These are phyloP conservation scores for Poecilia velifera DNA, from an alignment of 2,797 vertebrate genomes.

Conservation along the genomic window DNA sequence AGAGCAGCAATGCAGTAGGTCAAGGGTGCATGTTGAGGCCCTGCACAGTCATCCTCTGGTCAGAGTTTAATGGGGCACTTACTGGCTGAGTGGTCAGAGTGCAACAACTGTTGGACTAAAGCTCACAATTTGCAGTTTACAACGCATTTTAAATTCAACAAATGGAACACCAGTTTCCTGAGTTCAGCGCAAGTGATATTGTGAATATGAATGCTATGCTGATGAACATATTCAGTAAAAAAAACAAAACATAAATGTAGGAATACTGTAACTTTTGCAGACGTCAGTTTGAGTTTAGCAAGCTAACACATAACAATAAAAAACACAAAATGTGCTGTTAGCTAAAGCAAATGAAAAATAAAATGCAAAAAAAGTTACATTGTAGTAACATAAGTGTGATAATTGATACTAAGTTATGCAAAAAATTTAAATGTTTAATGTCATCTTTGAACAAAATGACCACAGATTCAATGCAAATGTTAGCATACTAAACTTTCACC, in stretches of 20 bases:
- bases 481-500: background rate
- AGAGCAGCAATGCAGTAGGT: slow-evolving; percentile 41
- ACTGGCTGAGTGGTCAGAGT: slow-evolving; percentile 8
- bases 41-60: slow-evolving; percentile 33
- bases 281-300: background rate
- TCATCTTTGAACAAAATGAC: background rate
- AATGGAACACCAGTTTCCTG: background rate
- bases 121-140: background rate
- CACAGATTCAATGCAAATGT: background rate
- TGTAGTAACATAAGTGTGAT: background rate
- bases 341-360: background rate
- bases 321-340: background rate
- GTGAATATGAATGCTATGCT: background rate
- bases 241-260: background rate
- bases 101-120: slow-evolving; percentile 2
- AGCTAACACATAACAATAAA: background rate
- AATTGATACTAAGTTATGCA: background rate
- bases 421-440: background rate
- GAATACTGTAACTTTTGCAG: background rate
- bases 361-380: background rate
- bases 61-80: background rate
- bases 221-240: background rate
- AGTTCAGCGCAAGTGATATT: background rate
- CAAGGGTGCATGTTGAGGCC: slow-evolving; percentile 16
- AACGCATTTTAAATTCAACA: background rate